Evolutionary conservation across 2,888 invertebrate species (phyloP).

Genomic region (Syrista parreyssii): DNA sequence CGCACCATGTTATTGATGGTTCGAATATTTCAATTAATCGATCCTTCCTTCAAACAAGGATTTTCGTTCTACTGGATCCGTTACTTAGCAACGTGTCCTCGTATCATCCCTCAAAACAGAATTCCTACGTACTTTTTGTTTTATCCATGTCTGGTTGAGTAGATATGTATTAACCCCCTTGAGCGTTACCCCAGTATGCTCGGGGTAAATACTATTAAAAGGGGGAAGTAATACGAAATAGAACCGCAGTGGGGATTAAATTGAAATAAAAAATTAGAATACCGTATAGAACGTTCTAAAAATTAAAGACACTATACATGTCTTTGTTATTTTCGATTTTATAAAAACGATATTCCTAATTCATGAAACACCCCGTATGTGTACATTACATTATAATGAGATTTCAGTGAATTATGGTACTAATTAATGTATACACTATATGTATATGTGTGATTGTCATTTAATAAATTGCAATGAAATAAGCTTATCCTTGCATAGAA

Average conservation of each 20-base stretch:
- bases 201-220: too few relatives aligned
- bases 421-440: not conserved
- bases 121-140: not conserved
- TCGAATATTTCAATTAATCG: not conserved
- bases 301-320: too few relatives aligned
- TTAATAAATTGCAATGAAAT: not conserved
- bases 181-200: too few relatives aligned
- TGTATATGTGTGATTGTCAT: not conserved
- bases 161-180: not conserved
- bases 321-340: too few relatives aligned
- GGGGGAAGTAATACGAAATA: too few relatives aligned
- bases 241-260: too few relatives aligned
- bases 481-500: not conserved
- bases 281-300: too few relatives aligned
- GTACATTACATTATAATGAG: not conserved
- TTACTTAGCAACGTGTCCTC: not conserved
- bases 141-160: not conserved
- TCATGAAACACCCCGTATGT: not conserved
- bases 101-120: not conserved
- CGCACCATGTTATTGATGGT: not conserved
- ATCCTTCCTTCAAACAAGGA: not conserved
- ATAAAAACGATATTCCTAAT: too few relatives aligned
- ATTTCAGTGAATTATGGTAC: not conserved
- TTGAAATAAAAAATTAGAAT: too few relatives aligned
- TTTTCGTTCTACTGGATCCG: not conserved